Evolutionary conservation across 2,113 vertebrate genomes (phyloP).

Genomic region (Myiozetetes cayanensis): DNA sequence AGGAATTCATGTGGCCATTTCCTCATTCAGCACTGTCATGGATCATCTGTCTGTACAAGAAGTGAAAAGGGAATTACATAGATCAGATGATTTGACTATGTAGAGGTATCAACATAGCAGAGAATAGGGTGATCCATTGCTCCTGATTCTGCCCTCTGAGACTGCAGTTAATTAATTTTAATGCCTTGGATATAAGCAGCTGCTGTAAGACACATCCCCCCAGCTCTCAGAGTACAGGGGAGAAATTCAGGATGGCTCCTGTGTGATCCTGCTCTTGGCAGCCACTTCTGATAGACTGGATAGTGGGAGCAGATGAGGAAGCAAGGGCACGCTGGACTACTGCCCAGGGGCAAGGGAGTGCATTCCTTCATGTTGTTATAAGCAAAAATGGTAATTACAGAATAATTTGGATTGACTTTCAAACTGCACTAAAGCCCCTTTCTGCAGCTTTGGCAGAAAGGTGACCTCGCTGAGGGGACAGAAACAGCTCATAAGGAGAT

Average conservation of each 20-base stretch:
- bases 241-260: neutral
- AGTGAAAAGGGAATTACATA: neutral
- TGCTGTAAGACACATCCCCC: neutral
- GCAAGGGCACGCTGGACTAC: conserved; percentile 12
- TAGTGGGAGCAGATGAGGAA: neutral
- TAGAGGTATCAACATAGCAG: neutral
- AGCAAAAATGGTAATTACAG: conserved; percentile 16
- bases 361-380: conserved; percentile 40
- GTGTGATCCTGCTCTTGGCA: conserved; percentile 43
- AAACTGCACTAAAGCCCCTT: neutral
- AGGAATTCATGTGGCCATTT: neutral
- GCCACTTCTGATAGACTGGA: neutral
- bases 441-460: neutral
- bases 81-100: neutral
- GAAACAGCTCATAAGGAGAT: neutral
- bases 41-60: neutral
- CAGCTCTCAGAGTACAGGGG: neutral
- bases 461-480: neutral
- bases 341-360: conserved; percentile 22
- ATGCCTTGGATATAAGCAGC: conserved; percentile 1
- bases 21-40: neutral
- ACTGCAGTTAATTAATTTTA: conserved; percentile 18
- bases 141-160: neutral
- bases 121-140: neutral
- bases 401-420: conserved; percentile 14